Conservation (phyloP, 1,140 invertebrate species). For the Micrasema longulum region DNA sequence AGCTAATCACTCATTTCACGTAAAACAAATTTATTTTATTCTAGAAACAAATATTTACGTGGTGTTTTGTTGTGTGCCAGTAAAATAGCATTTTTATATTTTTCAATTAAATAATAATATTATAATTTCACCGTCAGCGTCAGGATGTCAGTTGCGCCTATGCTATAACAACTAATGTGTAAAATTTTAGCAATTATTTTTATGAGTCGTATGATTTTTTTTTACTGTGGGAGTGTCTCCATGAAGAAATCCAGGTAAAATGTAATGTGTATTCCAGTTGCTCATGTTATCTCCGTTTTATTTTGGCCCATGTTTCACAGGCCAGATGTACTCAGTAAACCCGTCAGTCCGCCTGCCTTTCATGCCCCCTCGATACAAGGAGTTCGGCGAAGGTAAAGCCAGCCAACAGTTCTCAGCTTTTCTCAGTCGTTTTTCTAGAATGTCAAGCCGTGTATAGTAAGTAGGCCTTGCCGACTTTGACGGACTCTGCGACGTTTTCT, state of each 20-base stretch:
- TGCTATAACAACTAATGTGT: no score
- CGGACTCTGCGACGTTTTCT: background rate
- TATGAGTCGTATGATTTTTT: no score
- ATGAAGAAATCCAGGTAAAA: background rate
- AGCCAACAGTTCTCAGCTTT: background rate
- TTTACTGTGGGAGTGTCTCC: no score
- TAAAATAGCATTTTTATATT: no score
- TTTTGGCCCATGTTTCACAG: slow-evolving; percentile 61
- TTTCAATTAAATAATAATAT: no score
- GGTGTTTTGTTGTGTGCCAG: no score
- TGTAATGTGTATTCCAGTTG: background rate
- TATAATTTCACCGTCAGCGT: no score
- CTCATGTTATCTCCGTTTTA: slow-evolving; percentile 26
- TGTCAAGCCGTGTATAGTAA: background rate
- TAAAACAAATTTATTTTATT: no score
- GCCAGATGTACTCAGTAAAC: slow-evolving; percentile 74
- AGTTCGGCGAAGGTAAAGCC: slow-evolving; percentile 65
- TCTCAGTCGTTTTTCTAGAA: background rate
- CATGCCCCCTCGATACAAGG: slow-evolving; percentile 66
- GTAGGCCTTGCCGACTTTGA: background rate
- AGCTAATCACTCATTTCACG: no score
- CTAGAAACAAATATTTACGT: no score
- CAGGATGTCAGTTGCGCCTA: no score
- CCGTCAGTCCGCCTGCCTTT: slow-evolving; percentile 64
- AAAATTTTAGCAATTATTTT: no score